Evolutionary conservation across 2,888 invertebrate genomes (phyloP).

Genomic region (Cataglyphis albicans): DNA sequence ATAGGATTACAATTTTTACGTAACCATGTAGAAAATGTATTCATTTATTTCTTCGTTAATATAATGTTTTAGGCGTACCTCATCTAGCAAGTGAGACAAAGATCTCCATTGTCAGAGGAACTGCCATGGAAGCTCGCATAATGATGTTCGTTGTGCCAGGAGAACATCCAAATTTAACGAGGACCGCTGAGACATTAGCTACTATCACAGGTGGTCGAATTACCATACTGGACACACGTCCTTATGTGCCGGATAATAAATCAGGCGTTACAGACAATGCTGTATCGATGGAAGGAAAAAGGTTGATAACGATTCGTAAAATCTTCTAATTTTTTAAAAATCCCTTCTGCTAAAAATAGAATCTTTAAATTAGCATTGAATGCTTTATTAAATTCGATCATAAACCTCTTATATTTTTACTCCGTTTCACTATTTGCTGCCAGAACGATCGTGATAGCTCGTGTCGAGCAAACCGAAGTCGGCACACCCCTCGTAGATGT

Average conservation of each 20-base stretch:
- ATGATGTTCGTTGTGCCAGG: slow-evolving; percentile 95
- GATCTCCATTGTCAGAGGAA: slow-evolving; percentile 88
- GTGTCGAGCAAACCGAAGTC: slow-evolving; percentile 81
- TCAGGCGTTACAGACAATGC: slow-evolving; percentile 53
- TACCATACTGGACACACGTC: slow-evolving; percentile 91
- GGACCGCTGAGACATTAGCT: slow-evolving; percentile 91
- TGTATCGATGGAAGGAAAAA: slow-evolving; percentile 71
- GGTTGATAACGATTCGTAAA: slow-evolving; percentile 68
- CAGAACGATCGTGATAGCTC: slow-evolving; percentile 83
- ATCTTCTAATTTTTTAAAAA: not conserved
- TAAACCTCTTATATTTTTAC: not conserved
- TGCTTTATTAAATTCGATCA: not conserved
- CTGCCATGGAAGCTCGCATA: slow-evolving; percentile 91
- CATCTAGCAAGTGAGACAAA: slow-evolving; percentile 91
- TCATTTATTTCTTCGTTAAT: not conserved
- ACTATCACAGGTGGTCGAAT: slow-evolving; percentile 93
- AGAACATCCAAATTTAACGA: slow-evolving; percentile 90
- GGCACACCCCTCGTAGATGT: slow-evolving; percentile 83
- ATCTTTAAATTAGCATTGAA: not conserved
- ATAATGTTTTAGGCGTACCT: slow-evolving; percentile 88
- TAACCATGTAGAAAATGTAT: not conserved
- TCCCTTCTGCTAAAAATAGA: not conserved
- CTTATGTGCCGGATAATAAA: slow-evolving; percentile 86
- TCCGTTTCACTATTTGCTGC: slow-evolving; percentile 35
- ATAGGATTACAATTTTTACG: not conserved